Evolutionary conservation across 2,888 invertebrate species (phyloP).

Genomic region (Melinaea marsaeus): DNA sequence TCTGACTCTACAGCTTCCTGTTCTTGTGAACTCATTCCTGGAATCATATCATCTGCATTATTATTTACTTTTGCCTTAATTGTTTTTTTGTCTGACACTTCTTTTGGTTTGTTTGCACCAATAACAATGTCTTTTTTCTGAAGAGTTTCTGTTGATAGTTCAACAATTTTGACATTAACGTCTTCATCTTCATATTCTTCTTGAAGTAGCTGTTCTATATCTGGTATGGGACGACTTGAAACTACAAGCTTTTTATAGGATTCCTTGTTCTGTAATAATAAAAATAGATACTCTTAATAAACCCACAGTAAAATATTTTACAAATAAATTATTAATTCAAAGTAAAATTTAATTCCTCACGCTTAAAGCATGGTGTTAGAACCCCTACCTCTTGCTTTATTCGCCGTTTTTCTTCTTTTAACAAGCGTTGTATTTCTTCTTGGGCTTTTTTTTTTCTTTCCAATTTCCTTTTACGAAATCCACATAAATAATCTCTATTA

Average conservation of each 20-base stretch:
- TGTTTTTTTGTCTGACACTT: conserved; percentile 38
- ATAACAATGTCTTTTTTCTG: conserved; percentile 85
- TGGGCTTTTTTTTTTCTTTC: conserved; percentile 86
- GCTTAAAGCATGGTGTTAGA: not conserved
- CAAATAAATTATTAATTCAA: too few relatives aligned
- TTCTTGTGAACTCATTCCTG: conserved; percentile 62
- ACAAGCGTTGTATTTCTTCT: conserved; percentile 81
- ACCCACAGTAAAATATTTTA: too few relatives aligned
- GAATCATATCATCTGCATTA: conserved; percentile 40
- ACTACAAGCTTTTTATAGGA: conserved; percentile 85
- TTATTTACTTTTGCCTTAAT: conserved; percentile 42
- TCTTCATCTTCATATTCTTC: conserved; percentile 87
- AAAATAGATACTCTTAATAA: too few relatives aligned
- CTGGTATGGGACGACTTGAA: conserved; percentile 84
- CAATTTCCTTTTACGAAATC: conserved; percentile 88
- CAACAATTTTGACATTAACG: conserved; percentile 87
- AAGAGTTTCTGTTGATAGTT: conserved; percentile 83
- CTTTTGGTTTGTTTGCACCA: conserved; percentile 80
- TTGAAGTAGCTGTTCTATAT: conserved; percentile 81
- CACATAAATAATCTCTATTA: conserved; percentile 85
- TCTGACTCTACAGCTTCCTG: conserved; percentile 44
- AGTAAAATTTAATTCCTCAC: too few relatives aligned
- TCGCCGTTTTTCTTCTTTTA: conserved; percentile 86
- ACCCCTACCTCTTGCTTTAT: conserved; percentile 82
- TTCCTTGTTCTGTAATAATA: conserved; percentile 77